A percentile compares a stretch with the other conserved stretches of the same genome.
phyloP scores from a whole-genome alignment of 2,797 vertebrate species.

The Eupleurogrammus muticus region DNA sequence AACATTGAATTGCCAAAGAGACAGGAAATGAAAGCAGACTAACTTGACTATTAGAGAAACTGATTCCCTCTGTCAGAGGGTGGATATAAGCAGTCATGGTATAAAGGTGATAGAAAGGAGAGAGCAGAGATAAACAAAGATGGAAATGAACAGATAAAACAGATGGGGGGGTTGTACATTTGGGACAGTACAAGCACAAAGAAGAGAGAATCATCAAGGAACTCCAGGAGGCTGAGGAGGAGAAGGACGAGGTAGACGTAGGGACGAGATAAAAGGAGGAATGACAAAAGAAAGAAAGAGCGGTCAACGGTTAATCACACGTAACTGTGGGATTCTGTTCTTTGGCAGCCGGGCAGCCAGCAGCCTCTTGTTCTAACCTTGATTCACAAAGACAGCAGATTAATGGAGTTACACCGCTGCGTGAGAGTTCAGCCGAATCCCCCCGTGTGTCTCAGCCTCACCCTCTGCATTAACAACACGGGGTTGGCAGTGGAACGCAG shows the following conservation, averaged over 20 bases:
- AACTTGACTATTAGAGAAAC: not conserved
- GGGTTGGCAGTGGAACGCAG: constrained; percentile 51
- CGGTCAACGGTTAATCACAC: not conserved
- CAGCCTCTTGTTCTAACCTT: constrained; percentile 63
- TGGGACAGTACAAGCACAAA: not conserved
- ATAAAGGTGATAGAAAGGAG: not conserved
- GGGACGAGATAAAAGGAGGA: not conserved
- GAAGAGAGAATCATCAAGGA: not conserved
- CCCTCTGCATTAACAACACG: constrained; percentile 64
- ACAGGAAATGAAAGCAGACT: not conserved
- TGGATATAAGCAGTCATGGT: not conserved
- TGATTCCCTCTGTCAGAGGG: not conserved
- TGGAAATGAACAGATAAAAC: not conserved
- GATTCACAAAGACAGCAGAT: constrained; percentile 66
- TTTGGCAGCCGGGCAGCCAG: constrained; percentile 22
- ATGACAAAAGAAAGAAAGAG: not conserved
- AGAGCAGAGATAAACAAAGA: not conserved
- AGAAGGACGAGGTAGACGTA: not conserved
- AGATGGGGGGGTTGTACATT: not conserved
- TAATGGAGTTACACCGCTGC: constrained; percentile 63
- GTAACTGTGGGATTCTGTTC: constrained; percentile 9
- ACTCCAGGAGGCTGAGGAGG: not conserved
- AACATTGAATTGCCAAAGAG: not conserved
- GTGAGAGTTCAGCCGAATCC: constrained; percentile 69
- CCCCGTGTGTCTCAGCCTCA: constrained; percentile 53